phyloP scores from a whole-genome alignment of 1,140 invertebrate species.

The Tetramorium parvispinum region DNA sequence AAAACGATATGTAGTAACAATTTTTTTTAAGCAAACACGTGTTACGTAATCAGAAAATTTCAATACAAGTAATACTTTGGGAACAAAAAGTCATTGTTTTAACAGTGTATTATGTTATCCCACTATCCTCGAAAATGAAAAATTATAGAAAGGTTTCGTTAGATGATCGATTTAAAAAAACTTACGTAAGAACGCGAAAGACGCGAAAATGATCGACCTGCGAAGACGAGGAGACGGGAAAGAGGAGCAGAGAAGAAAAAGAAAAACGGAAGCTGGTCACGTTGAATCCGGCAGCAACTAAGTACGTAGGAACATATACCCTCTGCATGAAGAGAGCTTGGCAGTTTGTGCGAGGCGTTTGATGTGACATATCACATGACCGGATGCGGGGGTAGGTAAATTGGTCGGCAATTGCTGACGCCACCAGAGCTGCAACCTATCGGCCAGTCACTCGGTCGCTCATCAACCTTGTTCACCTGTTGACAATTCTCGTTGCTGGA shows the following conservation, averaged over 20 bases:
- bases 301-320: constrained; percentile 62
- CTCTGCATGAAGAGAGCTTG: constrained; percentile 62
- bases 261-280: constrained; percentile 38
- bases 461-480: constrained; percentile 77
- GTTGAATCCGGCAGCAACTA: constrained; percentile 45
- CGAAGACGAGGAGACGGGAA: background rate
- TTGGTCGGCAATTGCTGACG: constrained; percentile 86
- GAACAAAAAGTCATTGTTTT: background rate
- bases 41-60: background rate
- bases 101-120: background rate
- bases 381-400: constrained; percentile 86
- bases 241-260: background rate
- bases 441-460: constrained; percentile 81
- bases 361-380: constrained; percentile 85
- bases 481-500: constrained; percentile 24
- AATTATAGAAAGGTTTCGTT: background rate
- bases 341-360: constrained; percentile 78
- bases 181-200: background rate
- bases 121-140: background rate
- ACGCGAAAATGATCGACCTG: constrained; percentile 32
- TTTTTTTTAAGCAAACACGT: constrained; percentile 1
- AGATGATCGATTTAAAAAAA: background rate
- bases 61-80: background rate
- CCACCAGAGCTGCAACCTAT: constrained; percentile 84
- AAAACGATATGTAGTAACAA: background rate